Evolutionary conservation across 2,888 invertebrate species (phyloP), one percentile per base, ranked within the genome.

Genomic region (Eudemis profundana): DNA sequence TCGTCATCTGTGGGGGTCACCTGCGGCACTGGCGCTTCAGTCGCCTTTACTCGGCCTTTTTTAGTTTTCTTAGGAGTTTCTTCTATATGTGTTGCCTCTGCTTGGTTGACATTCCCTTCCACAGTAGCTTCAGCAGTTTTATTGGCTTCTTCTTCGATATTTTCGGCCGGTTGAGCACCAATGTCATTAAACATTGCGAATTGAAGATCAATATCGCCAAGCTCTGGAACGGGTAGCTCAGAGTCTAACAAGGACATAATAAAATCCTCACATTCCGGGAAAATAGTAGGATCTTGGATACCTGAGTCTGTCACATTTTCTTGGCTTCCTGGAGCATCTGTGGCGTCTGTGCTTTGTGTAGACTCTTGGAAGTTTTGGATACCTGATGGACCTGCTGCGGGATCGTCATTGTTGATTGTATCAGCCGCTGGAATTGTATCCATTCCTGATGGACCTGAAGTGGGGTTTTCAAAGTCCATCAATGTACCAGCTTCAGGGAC

Each of bases 1-100:
- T 84, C 84, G 66, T 82, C 82, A 53, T 81, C 82, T n/a, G 76
- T 78, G 17, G 50, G 50, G n/a, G 71, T 57, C 23, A 57, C 47
- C n/a, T 19, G 61, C 69, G 7, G 36, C n/a, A n/a, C 59, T 60
- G 27, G 19, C 23, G 53, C n/a, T 15, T 63, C 44, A 4, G 51
- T 51, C 14, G 54, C 27, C 1, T 14, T 19, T 42, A 40, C 51
- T 21, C 40, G 15, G 4, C 59, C 60, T 12, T 29, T 33, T 15
- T 56, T 56, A 17, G 38, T 12, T 40, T 67, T 67, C 12, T 63
- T 46, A 4, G 56, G 53, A n/a, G 38, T 44, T 8, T 3, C 29
- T 12, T 61, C 66, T 53, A 61, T 50, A 17, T 23, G 7, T 33
- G 12, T 33, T 17, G 23, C 8, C 17, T 14, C 3, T 10, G 7